These are phyloP conservation scores for Coregonus suidteri DNA, from an alignment of 2,797 vertebrate genomes.

Conservation along the genomic window DNA sequence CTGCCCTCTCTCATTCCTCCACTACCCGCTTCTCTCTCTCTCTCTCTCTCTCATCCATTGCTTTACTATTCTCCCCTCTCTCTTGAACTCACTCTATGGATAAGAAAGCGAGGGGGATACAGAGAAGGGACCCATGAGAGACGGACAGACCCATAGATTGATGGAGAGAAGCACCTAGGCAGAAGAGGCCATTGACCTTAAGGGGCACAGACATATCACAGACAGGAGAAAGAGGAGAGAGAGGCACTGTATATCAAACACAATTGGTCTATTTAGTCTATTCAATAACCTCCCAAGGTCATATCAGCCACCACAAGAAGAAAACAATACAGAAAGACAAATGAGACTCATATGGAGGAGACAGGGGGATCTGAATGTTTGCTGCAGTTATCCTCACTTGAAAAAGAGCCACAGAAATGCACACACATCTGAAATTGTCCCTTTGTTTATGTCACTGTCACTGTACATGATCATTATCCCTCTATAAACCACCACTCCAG, in stretches of 20 bases:
- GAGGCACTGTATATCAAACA: slow-evolving; percentile 49
- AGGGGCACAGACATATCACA: slow-evolving; percentile 52
- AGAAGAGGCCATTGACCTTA: slow-evolving; percentile 21
- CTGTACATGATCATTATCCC: not conserved
- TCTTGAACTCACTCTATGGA: not conserved
- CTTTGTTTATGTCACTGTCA: not conserved
- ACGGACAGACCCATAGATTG: not conserved
- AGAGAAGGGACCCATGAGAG: not conserved
- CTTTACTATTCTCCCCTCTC: not conserved
- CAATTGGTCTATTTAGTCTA: slow-evolving; percentile 66
- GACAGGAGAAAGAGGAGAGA: slow-evolving; percentile 32
- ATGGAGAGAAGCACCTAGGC: not conserved
- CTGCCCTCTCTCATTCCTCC: not conserved
- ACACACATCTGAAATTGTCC: not conserved
- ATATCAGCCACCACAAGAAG: slow-evolving; percentile 44
- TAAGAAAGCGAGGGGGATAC: not conserved
- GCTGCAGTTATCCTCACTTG: slow-evolving; percentile 7
- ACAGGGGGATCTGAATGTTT: slow-evolving; percentile 10
- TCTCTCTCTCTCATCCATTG: too few species aligned
- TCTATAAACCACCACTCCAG: not conserved
- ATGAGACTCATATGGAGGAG: not conserved
- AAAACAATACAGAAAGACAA: slow-evolving; percentile 36
- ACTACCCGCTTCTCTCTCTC: not conserved
- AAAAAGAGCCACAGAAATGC: not conserved
- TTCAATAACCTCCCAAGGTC: slow-evolving; percentile 56